phyloP scores from a whole-genome alignment of 2,888 invertebrate genomes.

The Alviniconcha strummeri region DNA sequence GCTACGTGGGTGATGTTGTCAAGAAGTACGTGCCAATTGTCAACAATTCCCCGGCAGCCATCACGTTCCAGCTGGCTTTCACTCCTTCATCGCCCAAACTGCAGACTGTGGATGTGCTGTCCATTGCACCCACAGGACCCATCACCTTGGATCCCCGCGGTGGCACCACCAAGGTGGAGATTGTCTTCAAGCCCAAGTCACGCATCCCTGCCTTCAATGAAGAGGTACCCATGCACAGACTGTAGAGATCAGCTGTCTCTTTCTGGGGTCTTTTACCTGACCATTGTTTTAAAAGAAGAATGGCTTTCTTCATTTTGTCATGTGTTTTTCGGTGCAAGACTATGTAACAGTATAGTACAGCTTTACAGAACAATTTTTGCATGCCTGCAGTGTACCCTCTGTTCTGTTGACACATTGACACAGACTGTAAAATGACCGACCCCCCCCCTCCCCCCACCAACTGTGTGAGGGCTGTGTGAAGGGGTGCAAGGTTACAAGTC shows the following conservation, averaged over 20 bases:
- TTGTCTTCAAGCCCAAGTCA: slow-evolving; percentile 67
- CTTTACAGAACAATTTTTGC: too few relatives aligned
- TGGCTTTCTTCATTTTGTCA: neutral
- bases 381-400: too few relatives aligned
- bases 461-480: too few relatives aligned
- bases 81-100: slow-evolving; percentile 65
- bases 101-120: slow-evolving; percentile 63
- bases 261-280: too few relatives aligned
- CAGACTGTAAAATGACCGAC: too few relatives aligned
- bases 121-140: slow-evolving; percentile 61
- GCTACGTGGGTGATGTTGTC: slow-evolving; percentile 66
- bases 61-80: slow-evolving; percentile 69
- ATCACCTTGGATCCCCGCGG: slow-evolving; percentile 67
- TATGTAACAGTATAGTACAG: too few relatives aligned
- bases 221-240: slow-evolving; percentile 59
- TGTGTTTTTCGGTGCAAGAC: neutral
- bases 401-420: too few relatives aligned
- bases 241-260: neutral
- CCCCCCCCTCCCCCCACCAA: too few relatives aligned
- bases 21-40: slow-evolving; percentile 70
- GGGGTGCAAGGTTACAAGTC: too few relatives aligned
- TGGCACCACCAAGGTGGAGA: slow-evolving; percentile 68
- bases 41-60: slow-evolving; percentile 71
- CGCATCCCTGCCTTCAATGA: slow-evolving; percentile 72
- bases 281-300: neutral